Percentiles rank a stretch among this genome's conserved stretches.
These are phyloP conservation scores for Achroia grisella DNA, from an alignment of 1,140 invertebrate species.

Conservation along the genomic window DNA sequence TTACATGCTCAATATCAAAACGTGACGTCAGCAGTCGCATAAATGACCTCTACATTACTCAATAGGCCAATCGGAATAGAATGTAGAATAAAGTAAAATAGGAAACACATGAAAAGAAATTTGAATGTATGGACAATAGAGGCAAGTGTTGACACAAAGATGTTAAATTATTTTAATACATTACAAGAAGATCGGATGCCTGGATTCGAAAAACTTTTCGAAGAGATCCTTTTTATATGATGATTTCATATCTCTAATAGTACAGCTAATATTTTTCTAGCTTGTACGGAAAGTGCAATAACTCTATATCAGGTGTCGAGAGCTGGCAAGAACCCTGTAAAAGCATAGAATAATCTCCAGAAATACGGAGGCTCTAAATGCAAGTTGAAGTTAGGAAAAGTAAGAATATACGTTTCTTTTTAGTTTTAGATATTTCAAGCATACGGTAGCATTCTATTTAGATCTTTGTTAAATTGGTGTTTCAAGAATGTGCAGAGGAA, in stretches of 20 bases:
- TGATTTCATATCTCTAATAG: conserved; percentile 6
- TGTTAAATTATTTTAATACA: conserved; percentile 51
- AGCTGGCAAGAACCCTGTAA: conserved; percentile 33
- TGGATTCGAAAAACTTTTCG: conserved; percentile 16
- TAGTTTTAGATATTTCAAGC: conserved; percentile 44
- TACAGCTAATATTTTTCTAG: conserved; percentile 21
- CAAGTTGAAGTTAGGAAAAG: conserved; percentile 44
- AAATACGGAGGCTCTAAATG: conserved; percentile 46
- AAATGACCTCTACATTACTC: conserved; percentile 9
- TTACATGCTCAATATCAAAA: conserved; percentile 25
- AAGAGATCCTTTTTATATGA: conserved; percentile 17
- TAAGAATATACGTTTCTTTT: conserved; percentile 39
- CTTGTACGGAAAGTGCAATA: conserved; percentile 43
- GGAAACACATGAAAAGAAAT: conserved; percentile 21
- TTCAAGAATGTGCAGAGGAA: conserved; percentile 47
- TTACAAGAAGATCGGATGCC: conserved; percentile 42
- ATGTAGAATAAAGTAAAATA: conserved; percentile 15
- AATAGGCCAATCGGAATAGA: conserved; percentile 18
- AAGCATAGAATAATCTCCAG: conserved; percentile 43
- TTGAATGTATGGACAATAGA: conserved; percentile 12
- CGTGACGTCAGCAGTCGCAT: conserved; percentile 33
- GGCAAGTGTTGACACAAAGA: conserved; percentile 7
- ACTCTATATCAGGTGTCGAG: conserved; percentile 40
- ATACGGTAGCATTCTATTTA: conserved; percentile 44
- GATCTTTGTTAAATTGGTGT: conserved; percentile 34